These are phyloP conservation scores for Lasiommata megera DNA, from an alignment of 2,888 invertebrate species.

Conservation along the genomic window DNA sequence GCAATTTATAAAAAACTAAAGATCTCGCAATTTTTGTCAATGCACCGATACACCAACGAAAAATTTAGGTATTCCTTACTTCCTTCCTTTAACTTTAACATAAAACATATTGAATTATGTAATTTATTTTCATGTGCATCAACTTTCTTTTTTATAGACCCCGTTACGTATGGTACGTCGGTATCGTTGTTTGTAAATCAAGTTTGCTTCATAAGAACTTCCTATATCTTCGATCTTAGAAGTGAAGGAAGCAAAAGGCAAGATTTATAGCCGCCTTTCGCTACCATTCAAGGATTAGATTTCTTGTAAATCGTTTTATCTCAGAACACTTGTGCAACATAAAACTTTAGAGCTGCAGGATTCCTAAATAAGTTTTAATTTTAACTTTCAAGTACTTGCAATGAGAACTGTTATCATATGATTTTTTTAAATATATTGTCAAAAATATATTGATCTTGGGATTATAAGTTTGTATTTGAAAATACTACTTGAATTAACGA, in stretches of 20 bases:
- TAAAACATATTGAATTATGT: neutral
- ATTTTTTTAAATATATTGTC: no score
- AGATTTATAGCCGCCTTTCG: slow-evolving; percentile 18
- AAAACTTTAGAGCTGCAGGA: neutral
- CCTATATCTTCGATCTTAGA: slow-evolving; percentile 31
- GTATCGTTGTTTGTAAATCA: slow-evolving; percentile 17
- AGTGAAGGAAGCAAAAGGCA: slow-evolving; percentile 21
- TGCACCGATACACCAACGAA: neutral
- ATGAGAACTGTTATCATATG: no score
- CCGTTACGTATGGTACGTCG: slow-evolving; percentile 2
- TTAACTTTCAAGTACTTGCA: no score
- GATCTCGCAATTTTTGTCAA: no score
- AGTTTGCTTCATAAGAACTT: slow-evolving; percentile 33
- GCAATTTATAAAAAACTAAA: no score
- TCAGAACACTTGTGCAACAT: neutral
- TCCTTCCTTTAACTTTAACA: neutral
- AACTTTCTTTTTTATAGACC: slow-evolving; percentile 7
- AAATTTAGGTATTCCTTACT: neutral
- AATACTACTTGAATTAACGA: no score
- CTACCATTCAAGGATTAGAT: slow-evolving; percentile 15
- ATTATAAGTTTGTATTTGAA: no score
- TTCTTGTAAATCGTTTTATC: slow-evolving; percentile 7
- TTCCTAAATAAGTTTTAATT: neutral
- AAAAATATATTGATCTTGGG: no score
- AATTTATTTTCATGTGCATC: neutral